Conservation (phyloP, 1,140 invertebrate genomes). For the Gryllus bimaculatus region DNA sequence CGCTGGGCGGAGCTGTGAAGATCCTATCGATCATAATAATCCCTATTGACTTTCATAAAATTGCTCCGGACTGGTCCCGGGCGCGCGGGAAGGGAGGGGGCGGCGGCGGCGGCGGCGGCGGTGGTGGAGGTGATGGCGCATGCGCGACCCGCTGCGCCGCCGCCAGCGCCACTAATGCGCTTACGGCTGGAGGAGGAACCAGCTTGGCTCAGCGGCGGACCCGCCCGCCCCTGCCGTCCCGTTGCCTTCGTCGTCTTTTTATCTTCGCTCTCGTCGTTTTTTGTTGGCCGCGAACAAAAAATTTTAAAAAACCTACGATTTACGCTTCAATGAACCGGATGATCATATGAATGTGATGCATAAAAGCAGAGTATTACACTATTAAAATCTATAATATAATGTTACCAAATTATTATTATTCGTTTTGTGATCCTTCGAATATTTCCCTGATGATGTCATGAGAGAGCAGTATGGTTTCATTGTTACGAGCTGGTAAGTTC, state of each 20-base stretch:
- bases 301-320: background rate
- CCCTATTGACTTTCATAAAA: slow-evolving; percentile 5
- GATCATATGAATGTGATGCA: background rate
- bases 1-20: slow-evolving; percentile 1
- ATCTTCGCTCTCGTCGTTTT: too few species aligned
- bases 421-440: background rate
- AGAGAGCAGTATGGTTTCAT: background rate
- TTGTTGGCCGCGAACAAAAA: too few species aligned
- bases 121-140: background rate
- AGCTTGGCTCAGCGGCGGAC: too few species aligned
- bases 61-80: background rate
- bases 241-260: too few species aligned
- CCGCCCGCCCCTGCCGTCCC: too few species aligned
- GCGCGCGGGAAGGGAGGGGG: too few species aligned
- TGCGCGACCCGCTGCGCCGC: too few species aligned
- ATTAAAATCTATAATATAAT: background rate
- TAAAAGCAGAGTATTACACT: background rate
- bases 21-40: background rate
- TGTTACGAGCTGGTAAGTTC: background rate
- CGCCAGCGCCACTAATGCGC: too few species aligned
- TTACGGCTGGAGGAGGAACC: too few species aligned
- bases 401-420: background rate
- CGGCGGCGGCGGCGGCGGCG: too few species aligned
- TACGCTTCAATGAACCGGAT: background rate
- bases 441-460: background rate